A percentile compares a stretch with the other conserved stretches of the same genome.
Evolutionary conservation across 2,888 invertebrate species (phyloP).

Genomic region (Bombylius discolor): DNA sequence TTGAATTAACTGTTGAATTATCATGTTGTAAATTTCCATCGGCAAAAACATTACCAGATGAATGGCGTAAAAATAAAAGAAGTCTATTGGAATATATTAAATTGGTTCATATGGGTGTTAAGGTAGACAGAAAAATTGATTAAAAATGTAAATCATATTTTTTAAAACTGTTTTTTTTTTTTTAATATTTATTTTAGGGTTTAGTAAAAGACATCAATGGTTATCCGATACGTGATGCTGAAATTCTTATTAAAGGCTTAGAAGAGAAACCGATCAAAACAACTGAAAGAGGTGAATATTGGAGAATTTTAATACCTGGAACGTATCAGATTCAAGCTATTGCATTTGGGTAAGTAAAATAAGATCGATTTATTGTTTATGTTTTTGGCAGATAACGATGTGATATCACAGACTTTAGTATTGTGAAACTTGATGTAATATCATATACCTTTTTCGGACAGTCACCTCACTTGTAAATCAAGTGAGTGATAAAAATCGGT

Average conservation of each 20-base stretch:
- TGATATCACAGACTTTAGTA: too few species aligned
- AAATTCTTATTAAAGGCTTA: constrained; percentile 62
- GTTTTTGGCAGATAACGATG: too few species aligned
- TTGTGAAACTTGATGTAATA: too few species aligned
- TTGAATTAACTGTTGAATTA: constrained; percentile 92
- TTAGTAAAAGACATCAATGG: constrained; percentile 33
- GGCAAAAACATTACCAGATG: constrained; percentile 51
- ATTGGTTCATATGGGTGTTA: constrained; percentile 60
- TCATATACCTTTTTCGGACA: too few species aligned
- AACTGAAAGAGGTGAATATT: constrained; percentile 77
- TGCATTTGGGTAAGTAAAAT: constrained; percentile 52
- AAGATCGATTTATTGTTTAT: constrained; percentile 1
- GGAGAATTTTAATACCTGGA: constrained; percentile 85
- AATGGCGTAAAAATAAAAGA: constrained; percentile 80
- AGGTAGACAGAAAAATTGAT: constrained; percentile 25
- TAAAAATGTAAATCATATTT: neutral
- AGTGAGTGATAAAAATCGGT: too few species aligned
- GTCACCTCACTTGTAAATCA: too few species aligned
- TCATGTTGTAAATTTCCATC: constrained; percentile 90
- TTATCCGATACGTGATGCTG: constrained; percentile 47
- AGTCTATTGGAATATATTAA: constrained; percentile 75
- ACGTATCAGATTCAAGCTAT: constrained; percentile 59
- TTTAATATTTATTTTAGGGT: constrained; percentile 17
- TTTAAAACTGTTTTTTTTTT: neutral
- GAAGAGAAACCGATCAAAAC: constrained; percentile 64